Conservation (phyloP, 2,888 invertebrate genomes). For the Cantharis lateralis region DNA sequence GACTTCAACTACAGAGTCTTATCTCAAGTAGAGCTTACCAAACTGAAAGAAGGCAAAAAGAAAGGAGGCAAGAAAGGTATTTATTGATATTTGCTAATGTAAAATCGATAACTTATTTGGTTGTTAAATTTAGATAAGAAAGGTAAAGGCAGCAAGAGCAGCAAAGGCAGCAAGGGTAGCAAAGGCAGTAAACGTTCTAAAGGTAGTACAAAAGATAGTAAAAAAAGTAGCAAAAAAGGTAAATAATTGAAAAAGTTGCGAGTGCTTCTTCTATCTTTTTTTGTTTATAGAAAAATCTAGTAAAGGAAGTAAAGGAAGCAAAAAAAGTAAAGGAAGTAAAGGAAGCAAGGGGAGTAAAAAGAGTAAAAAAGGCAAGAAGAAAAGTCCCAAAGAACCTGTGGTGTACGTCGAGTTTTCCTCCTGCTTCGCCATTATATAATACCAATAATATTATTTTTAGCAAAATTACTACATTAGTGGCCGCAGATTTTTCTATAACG, state of each 20-base stretch:
- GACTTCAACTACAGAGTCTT: conserved; percentile 51
- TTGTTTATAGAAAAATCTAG: neutral
- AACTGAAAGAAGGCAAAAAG: conserved; percentile 2
- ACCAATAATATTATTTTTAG: neutral
- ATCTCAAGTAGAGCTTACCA: neutral
- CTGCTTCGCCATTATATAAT: neutral
- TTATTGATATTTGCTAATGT: neutral
- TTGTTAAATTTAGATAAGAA: neutral
- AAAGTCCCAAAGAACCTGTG: neutral
- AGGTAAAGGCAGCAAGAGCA: neutral
- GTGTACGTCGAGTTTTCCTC: neutral
- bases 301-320: neutral
- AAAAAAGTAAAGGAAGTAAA: too few relatives aligned
- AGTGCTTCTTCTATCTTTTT: neutral
- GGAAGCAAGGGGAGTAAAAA: conserved; percentile 18
- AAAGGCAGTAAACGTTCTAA: conserved; percentile 5
- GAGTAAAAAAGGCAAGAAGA: conserved; percentile 1
- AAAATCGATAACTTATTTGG: neutral
- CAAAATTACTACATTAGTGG: conserved; percentile 42
- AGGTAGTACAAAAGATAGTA: neutral
- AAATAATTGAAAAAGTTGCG: neutral
- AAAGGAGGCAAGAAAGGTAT: conserved; percentile 11
- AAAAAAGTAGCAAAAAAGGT: neutral
- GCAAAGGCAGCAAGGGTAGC: neutral
- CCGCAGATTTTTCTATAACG: conserved; percentile 51